These are phyloP conservation scores for Nannoperca australis DNA, from an alignment of 2,797 vertebrate species.

Conservation along the genomic window DNA sequence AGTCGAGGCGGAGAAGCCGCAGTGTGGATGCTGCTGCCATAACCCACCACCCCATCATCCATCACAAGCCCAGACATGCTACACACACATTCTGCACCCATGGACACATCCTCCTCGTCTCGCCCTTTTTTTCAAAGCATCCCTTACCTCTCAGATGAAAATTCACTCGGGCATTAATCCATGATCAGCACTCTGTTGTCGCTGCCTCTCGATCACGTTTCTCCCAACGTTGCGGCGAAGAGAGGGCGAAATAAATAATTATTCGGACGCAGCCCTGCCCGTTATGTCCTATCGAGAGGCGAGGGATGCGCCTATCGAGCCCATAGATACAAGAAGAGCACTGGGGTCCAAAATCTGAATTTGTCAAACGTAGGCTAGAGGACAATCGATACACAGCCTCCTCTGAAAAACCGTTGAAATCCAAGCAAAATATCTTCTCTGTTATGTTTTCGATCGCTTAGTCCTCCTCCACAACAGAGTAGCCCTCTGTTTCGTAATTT, in stretches of 20 bases:
- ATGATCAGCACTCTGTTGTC: slow-evolving; percentile 67
- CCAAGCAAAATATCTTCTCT: not conserved
- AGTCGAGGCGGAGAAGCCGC: slow-evolving; percentile 41
- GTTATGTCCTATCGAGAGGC: slow-evolving; percentile 72
- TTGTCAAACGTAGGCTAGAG: not conserved
- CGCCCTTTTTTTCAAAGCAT: slow-evolving; percentile 40
- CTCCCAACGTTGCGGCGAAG: slow-evolving; percentile 62
- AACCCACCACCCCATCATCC: slow-evolving; percentile 42
- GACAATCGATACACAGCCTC: not conserved
- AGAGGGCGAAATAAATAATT: slow-evolving; percentile 65
- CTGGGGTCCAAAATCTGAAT: slow-evolving; percentile 22
- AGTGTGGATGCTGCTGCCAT: slow-evolving; percentile 56
- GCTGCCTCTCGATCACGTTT: slow-evolving; percentile 69
- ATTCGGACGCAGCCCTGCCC: slow-evolving; percentile 65
- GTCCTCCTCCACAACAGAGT: slow-evolving; percentile 71
- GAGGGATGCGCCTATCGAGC: slow-evolving; percentile 68
- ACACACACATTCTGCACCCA: slow-evolving; percentile 36
- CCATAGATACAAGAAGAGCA: slow-evolving; percentile 65
- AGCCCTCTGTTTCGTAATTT: slow-evolving; percentile 72
- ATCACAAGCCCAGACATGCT: slow-evolving; percentile 40
- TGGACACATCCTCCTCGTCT: slow-evolving; percentile 23
- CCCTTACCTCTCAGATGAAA: slow-evolving; percentile 79
- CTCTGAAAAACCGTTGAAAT: slow-evolving; percentile 1
- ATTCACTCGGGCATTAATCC: slow-evolving; percentile 79
- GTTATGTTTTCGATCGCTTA: slow-evolving; percentile 49